Evolutionary conservation across 2,888 invertebrate genomes (phyloP).

Genomic region (Athalia circularis): DNA sequence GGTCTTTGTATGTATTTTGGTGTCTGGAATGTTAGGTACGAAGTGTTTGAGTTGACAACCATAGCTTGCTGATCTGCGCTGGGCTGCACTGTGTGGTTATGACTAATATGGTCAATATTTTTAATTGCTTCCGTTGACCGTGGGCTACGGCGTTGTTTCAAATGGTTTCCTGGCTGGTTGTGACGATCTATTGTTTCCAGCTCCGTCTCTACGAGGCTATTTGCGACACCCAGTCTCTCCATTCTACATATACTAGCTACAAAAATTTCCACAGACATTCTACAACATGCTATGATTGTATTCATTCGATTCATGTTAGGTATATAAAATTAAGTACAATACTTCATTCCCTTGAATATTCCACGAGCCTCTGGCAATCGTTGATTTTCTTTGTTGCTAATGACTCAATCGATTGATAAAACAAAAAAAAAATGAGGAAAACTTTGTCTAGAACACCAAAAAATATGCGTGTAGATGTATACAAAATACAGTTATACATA

Average conservation of each 20-base stretch:
- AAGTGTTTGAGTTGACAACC: too few species aligned
- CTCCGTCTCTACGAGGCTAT: constrained; percentile 56
- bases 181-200: constrained; percentile 62
- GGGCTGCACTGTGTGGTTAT: constrained; percentile 63
- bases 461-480: constrained; percentile 1
- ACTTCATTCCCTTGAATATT: too few species aligned
- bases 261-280: constrained; percentile 70
- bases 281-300: constrained; percentile 70
- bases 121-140: constrained; percentile 61
- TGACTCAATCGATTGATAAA: too few species aligned
- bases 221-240: constrained; percentile 69
- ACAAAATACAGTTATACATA: constrained; percentile 5
- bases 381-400: too few species aligned
- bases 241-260: constrained; percentile 72
- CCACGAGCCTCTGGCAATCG: too few species aligned
- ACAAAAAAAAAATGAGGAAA: constrained; percentile 10
- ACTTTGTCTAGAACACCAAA: constrained; percentile 16
- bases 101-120: constrained; percentile 59
- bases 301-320: constrained; percentile 52
- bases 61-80: too few species aligned
- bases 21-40: constrained; percentile 58
- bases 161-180: constrained; percentile 65
- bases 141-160: constrained; percentile 65
- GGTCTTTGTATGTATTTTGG: constrained; percentile 66
- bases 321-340: constrained; percentile 25